These are phyloP conservation scores for Mola mola DNA, from an alignment of 2,113 vertebrate species.

Conservation along the genomic window DNA sequence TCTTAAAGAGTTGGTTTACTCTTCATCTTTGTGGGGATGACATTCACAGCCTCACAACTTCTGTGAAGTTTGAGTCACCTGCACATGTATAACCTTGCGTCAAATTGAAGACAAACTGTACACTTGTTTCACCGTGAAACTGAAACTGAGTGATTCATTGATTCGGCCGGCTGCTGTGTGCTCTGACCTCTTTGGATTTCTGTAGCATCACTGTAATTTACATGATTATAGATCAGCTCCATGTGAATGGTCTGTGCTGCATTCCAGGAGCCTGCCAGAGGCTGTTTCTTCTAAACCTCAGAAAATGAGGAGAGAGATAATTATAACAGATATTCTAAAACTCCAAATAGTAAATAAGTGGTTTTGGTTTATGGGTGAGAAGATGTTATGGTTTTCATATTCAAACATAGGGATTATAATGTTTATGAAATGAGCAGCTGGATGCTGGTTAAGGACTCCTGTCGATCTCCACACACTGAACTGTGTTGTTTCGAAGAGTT, in stretches of 20 bases:
- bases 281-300: conserved; percentile 17
- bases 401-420: conserved; percentile 40
- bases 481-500: conserved; percentile 20
- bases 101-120: not conserved
- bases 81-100: conserved; percentile 30
- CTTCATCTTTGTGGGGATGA: not conserved
- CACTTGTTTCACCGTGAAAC: not conserved
- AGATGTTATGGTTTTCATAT: too few species aligned
- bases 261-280: conserved; percentile 27
- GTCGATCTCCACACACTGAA: conserved; percentile 26
- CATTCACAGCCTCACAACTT: conserved; percentile 1
- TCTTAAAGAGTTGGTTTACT: too few species aligned
- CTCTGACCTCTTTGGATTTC: conserved; percentile 9
- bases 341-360: conserved; percentile 21
- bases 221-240: conserved; percentile 33
- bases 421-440: conserved; percentile 58
- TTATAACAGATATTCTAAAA: conserved; percentile 28
- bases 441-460: conserved; percentile 41
- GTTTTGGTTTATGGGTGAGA: not conserved
- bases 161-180: not conserved
- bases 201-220: conserved; percentile 22
- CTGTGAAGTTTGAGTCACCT: conserved; percentile 33
- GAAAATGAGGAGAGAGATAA: conserved; percentile 10
- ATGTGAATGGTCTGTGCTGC: conserved; percentile 7
- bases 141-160: not conserved